These are phyloP conservation scores for Acrossocheilus fasciatus DNA, from an alignment of 2,797 vertebrate genomes.

Conservation along the genomic window DNA sequence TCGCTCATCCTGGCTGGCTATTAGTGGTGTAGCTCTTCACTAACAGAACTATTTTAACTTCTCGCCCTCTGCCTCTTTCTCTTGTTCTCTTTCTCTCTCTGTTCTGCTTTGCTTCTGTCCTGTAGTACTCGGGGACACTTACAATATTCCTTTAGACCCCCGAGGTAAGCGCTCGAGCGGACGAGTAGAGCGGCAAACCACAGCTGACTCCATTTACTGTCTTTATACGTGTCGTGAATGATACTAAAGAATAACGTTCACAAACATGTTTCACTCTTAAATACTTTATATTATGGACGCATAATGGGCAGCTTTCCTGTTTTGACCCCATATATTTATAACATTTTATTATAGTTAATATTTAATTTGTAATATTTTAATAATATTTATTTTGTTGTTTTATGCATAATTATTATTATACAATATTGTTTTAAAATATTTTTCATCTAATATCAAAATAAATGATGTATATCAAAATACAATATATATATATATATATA, in stretches of 20 bases:
- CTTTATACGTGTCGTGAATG: background rate
- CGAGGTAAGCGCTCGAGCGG: constrained; percentile 89
- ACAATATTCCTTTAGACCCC: constrained; percentile 99
- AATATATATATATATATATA: too few relatives aligned
- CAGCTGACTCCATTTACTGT: background rate
- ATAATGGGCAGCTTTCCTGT: background rate
- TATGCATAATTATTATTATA: too few relatives aligned
- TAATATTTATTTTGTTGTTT: background rate
- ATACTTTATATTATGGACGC: too few relatives aligned
- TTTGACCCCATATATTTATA: background rate
- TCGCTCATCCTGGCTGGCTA: constrained; percentile 64
- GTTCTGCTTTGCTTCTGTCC: constrained; percentile 81
- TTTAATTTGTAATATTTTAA: background rate
- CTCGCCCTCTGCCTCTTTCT: constrained; percentile 81
- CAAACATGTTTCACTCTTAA: background rate
- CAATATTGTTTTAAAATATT: too few relatives aligned
- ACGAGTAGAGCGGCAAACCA: constrained; percentile 26
- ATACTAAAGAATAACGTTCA: background rate
- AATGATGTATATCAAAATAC: too few relatives aligned
- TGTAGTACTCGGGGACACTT: constrained; percentile 99
- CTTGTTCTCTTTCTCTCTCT: constrained; percentile 73
- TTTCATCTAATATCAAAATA: too few relatives aligned
- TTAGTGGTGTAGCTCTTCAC: constrained; percentile 78
- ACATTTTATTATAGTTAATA: background rate
- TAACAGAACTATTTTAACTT: constrained; percentile 86